Base-by-base conservation (phyloP, 2,113 vertebrate species). In the human region DNA sequence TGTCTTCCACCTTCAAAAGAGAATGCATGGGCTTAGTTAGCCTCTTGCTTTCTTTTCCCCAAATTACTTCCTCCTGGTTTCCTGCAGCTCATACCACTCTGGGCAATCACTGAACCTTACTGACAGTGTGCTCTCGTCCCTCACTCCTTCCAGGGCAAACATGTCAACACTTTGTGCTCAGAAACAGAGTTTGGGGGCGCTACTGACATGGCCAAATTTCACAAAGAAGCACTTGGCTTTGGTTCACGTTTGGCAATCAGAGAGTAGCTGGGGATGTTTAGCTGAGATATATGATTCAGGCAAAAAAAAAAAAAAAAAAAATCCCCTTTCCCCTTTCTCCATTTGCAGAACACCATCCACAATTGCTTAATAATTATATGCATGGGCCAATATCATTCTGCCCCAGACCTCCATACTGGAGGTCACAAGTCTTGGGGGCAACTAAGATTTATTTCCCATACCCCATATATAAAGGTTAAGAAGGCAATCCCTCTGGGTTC, bases 21-120 rank as follows among this genome's bases (percentile, higher is more conserved):
- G 81, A 87, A 45, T 38, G 73, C 84, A 8, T 14, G 55, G 68
- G n/a, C 6, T 38, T 32, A 12, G 32, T 22, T 6, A 64, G 40
- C 35, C 48, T 91, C 32, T 78, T 81, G 88, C 25, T 86, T 92
- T 90, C 66, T 76, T 93, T 73, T 73, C 86, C 72, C 79, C 66
- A 90, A 79, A 78, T 94, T 27, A 64, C 88, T 78, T 95, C 40
- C 38, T 61, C 2, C 13, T 68, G 57, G 61, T 70, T 96, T 94
- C 78, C 52, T 68, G 35, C 8, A 32, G 35, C 20, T 83, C 7
- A 5, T 30, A 61, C 30, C 52, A 83, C 43, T 52, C 48, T 14
- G 4, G 30, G 38, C 50, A 61, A 84, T 18, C 50, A 8, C 32
- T 3, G 25, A 11, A 93, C 43, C 22, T 83, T 75, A n/a, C 61